Percentiles rank a stretch among this genome's conserved stretches.
Evolutionary conservation across 2,797 vertebrate species (phyloP).

Genomic region (Hoplostethus mediterraneus): DNA sequence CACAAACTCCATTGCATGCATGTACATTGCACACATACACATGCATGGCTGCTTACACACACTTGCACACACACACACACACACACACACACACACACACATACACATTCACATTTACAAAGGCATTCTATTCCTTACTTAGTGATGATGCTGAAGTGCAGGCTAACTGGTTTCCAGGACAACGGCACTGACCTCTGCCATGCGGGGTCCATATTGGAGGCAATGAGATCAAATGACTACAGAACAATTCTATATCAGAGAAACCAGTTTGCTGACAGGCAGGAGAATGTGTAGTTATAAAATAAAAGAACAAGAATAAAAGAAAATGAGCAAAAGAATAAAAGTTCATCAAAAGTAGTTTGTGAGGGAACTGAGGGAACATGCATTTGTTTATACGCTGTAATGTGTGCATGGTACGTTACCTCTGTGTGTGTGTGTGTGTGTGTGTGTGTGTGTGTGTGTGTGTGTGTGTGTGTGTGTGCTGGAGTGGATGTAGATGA

Average conservation of each 20-base stretch:
- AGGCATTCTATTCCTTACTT: neutral
- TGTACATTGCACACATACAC: neutral
- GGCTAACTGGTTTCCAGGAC: conserved; percentile 35
- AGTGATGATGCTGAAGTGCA: conserved; percentile 12
- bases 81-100: conserved; percentile 31
- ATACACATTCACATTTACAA: conserved; percentile 24
- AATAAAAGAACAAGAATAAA: neutral
- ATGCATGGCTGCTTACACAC: neutral
- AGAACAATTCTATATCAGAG: neutral
- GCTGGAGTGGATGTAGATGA: conserved; percentile 78
- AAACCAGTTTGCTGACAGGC: neutral
- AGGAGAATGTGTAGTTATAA: neutral
- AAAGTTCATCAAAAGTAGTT: neutral
- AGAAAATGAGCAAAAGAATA: neutral
- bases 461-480: conserved; percentile 21
- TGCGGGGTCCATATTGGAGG: conserved; percentile 4
- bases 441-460: conserved; percentile 18
- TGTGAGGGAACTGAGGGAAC: conserved; percentile 5
- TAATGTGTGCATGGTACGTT: conserved; percentile 6
- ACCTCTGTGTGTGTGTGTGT: conserved; percentile 17
- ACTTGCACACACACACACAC: neutral
- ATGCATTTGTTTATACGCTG: conserved; percentile 20
- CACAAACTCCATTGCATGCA: no score
- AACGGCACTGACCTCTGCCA: conserved; percentile 30
- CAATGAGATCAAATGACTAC: conserved; percentile 3